Conservation (phyloP, 2,888 invertebrate genomes). For the Pammene aurita region DNA sequence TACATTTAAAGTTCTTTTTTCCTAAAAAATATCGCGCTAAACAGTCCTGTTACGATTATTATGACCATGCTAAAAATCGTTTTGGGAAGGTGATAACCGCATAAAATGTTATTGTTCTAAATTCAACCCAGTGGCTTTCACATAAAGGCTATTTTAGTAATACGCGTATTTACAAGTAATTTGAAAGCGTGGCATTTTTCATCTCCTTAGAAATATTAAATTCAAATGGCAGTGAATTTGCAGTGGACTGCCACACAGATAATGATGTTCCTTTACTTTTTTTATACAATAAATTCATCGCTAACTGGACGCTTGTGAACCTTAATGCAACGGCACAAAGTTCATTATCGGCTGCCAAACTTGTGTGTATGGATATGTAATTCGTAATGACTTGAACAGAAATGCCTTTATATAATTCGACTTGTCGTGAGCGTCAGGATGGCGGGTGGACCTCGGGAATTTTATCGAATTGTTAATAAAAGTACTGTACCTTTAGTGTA, state of each 20-base stretch:
- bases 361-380: no score
- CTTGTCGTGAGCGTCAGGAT: no score
- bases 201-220: slow-evolving; percentile 6
- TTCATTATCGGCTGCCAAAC: no score
- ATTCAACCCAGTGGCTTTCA: neutral
- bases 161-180: neutral
- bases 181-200: neutral
- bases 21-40: neutral
- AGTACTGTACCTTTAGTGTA: no score
- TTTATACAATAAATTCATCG: no score
- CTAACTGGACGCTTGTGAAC: no score
- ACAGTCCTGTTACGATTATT: slow-evolving; percentile 24
- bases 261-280: no score
- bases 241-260: neutral
- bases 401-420: no score
- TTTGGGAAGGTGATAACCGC: neutral
- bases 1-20: slow-evolving; percentile 30
- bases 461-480: no score
- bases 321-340: no score
- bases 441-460: no score
- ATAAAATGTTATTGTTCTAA: neutral
- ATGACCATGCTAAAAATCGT: neutral
- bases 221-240: slow-evolving; percentile 21
- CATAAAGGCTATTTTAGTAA: neutral
- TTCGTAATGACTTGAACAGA: no score